A percentile compares a stretch with the other conserved stretches of the same genome.
These are phyloP conservation scores for Nothobranchius kuhntae DNA, from an alignment of 2,113 vertebrate genomes.

Conservation along the genomic window DNA sequence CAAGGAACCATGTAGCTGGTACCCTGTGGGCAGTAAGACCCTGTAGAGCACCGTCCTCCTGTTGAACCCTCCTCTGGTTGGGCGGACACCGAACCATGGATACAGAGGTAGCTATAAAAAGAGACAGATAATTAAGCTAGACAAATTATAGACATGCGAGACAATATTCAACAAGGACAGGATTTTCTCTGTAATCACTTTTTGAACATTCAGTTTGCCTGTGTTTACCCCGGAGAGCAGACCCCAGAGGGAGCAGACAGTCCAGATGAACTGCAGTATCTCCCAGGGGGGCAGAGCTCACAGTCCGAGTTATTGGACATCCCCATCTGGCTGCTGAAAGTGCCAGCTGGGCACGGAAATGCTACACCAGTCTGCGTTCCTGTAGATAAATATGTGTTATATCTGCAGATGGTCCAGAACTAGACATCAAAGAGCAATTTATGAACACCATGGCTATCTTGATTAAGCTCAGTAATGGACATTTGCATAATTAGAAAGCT, in stretches of 20 bases:
- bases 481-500: constrained; percentile 50
- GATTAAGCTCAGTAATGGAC: constrained; percentile 20
- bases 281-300: constrained; percentile 84
- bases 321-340: constrained; percentile 75
- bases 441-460: constrained; percentile 24
- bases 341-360: constrained; percentile 80
- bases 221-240: constrained; percentile 81
- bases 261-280: constrained; percentile 82
- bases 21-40: constrained; percentile 82
- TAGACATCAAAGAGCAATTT: constrained; percentile 45
- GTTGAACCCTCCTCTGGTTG: constrained; percentile 69
- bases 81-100: constrained; percentile 68
- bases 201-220: constrained; percentile 19
- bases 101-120: constrained; percentile 75
- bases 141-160: constrained; percentile 33
- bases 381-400: constrained; percentile 59
- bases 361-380: constrained; percentile 73
- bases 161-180: constrained; percentile 8
- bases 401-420: constrained; percentile 59
- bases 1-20: constrained; percentile 80
- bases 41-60: constrained; percentile 81
- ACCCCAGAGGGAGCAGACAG: constrained; percentile 73
- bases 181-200: constrained; percentile 24
- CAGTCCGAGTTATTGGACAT: constrained; percentile 76
- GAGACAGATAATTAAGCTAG: constrained; percentile 15